These are phyloP conservation scores for Tiliacea aurago DNA, from an alignment of 2,888 invertebrate genomes.

Conservation along the genomic window DNA sequence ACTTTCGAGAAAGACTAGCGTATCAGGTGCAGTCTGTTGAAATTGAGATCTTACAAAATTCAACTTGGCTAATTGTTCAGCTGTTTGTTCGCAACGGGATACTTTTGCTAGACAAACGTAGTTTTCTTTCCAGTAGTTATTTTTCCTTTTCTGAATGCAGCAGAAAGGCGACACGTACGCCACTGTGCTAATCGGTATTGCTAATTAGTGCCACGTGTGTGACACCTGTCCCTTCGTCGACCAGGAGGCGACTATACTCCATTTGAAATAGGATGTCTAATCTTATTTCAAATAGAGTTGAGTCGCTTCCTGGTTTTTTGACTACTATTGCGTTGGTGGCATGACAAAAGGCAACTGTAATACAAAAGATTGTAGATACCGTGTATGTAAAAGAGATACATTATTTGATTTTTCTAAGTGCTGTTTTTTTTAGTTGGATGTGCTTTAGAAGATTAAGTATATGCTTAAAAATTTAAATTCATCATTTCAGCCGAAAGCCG, in stretches of 20 bases:
- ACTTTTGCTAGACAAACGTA: neutral
- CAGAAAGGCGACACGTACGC: neutral
- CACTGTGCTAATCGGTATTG: neutral
- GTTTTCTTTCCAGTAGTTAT: neutral
- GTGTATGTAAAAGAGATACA: neutral
- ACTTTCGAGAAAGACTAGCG: neutral
- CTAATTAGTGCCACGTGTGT: neutral
- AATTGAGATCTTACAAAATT: neutral
- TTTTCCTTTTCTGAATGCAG: slow-evolving; percentile 1
- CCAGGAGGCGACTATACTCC: too few species aligned
- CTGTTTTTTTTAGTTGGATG: too few species aligned
- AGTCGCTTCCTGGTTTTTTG: too few species aligned
- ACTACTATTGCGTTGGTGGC: too few species aligned
- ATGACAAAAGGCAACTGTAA: too few species aligned
- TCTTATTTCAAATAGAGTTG: too few species aligned
- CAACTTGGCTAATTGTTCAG: neutral
- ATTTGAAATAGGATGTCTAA: too few species aligned
- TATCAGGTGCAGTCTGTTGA: slow-evolving; percentile 12
- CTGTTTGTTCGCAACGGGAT: neutral
- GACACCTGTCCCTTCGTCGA: neutral
- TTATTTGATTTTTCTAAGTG: neutral
- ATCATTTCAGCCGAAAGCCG: too few species aligned
- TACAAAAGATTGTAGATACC: too few species aligned
- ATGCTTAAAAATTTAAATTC: too few species aligned
- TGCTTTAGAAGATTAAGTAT: too few species aligned